phyloP scores from a whole-genome alignment of 2,797 vertebrate genomes.

The Xenops minutus region DNA sequence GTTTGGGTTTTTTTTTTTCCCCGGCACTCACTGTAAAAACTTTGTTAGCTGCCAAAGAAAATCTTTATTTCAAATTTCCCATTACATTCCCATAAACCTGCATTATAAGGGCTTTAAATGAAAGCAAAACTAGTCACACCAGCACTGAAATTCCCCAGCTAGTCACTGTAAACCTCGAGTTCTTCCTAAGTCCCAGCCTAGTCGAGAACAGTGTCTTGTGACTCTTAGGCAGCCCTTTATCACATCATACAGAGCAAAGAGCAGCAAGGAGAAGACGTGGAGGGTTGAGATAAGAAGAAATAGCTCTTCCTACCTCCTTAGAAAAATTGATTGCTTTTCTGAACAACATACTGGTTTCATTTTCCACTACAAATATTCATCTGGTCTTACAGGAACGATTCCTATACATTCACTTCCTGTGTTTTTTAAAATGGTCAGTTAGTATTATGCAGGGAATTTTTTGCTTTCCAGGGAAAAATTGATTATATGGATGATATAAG shows the following conservation, averaged over 20 bases:
- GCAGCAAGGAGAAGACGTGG: neutral
- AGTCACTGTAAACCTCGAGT: neutral
- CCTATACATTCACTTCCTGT: neutral
- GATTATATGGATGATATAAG: neutral
- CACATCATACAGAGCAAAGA: neutral
- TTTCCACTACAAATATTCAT: neutral
- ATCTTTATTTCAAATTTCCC: neutral
- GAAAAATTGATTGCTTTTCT: neutral
- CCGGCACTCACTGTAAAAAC: neutral
- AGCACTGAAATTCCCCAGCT: neutral
- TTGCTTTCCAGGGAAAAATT: neutral
- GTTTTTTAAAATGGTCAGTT: neutral
- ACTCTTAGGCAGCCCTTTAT: slow-evolving; percentile 11
- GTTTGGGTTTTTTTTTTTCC: neutral
- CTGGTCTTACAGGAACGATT: neutral
- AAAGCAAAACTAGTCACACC: slow-evolving; percentile 1
- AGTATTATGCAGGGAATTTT: neutral
- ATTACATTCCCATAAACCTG: neutral
- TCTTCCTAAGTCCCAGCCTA: neutral
- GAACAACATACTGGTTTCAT: neutral
- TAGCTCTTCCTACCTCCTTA: neutral
- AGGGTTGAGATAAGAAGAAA: neutral
- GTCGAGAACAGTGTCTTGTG: neutral
- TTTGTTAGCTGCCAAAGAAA: neutral
- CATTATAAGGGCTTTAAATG: neutral